phyloP scores from a whole-genome alignment of 2,797 vertebrate genomes.

The Hoplostethus mediterraneus region DNA sequence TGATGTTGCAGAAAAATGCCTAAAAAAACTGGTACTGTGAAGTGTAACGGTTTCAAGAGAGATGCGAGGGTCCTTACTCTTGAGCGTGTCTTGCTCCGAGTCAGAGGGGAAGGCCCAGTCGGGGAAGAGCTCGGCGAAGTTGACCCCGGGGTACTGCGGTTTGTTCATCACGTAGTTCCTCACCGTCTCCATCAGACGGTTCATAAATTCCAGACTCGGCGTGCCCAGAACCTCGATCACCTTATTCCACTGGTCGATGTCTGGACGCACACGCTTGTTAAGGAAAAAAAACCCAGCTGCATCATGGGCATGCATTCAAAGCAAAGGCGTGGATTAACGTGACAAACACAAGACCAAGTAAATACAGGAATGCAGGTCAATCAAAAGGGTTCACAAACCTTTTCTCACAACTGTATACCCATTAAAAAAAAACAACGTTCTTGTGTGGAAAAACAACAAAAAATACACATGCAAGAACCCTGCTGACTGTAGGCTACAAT shows the following conservation, averaged over 20 bases:
- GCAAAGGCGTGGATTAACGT: slow-evolving; percentile 4
- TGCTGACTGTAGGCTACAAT: neutral
- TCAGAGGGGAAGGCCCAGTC: slow-evolving; percentile 98
- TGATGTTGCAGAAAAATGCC: neutral
- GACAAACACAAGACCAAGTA: neutral
- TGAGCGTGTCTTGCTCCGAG: slow-evolving; percentile 95
- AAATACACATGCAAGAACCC: neutral
- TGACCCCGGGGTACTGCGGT: slow-evolving; percentile 95
- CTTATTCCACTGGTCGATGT: slow-evolving; percentile 99
- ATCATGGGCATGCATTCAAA: neutral
- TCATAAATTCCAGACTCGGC: slow-evolving; percentile 95
- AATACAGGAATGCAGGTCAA: neutral
- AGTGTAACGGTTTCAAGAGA: too few species aligned
- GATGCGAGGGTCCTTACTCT: slow-evolving; percentile 87
- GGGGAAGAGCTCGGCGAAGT: slow-evolving; percentile 95
- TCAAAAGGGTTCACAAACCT: too few species aligned
- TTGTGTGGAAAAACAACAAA: neutral
- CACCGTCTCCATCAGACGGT: slow-evolving; percentile 96
- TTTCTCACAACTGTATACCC: too few species aligned
- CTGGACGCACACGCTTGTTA: slow-evolving; percentile 78
- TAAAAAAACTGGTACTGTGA: neutral
- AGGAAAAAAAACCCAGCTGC: slow-evolving; percentile 47
- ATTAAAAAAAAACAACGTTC: neutral
- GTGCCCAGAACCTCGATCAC: slow-evolving; percentile 98
- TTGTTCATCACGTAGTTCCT: slow-evolving; percentile 99